Conservation (phyloP, 2,888 invertebrate genomes). For the Xestia sexstrigata region DNA sequence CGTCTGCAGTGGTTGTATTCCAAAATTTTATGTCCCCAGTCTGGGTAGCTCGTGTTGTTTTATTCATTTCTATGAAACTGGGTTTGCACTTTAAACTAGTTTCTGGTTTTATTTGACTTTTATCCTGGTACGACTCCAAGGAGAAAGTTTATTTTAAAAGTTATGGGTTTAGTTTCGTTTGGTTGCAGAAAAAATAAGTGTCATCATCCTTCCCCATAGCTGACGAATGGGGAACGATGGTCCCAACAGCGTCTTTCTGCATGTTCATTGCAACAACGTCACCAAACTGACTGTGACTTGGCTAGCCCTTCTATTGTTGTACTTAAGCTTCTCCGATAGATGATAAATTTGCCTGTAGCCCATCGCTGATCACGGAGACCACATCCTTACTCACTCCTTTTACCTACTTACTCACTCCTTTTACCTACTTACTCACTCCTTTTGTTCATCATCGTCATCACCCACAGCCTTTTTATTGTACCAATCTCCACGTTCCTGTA, state of each 20-base stretch:
- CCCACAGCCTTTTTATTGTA: no score
- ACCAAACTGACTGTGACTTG: neutral
- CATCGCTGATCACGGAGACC: neutral
- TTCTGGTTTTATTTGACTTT: conserved; percentile 50
- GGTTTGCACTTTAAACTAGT: conserved; percentile 42
- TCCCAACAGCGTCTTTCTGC: neutral
- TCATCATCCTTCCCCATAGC: no score
- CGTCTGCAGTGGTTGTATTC: conserved; percentile 32
- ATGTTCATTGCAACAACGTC: neutral
- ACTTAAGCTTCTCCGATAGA: neutral
- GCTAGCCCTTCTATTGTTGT: neutral
- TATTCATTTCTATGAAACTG: conserved; percentile 54
- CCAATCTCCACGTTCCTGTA: no score
- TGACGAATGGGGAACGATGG: neutral
- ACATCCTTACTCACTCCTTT: no score
- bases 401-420: no score
- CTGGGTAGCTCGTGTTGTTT: conserved; percentile 46
- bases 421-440: no score
- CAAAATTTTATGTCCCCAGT: conserved; percentile 37
- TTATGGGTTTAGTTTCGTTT: neutral
- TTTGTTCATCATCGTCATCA: no score
- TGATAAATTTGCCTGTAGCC: neutral
- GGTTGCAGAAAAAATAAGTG: neutral
- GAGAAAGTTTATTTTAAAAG: conserved; percentile 26
- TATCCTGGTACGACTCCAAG: conserved; percentile 25